phyloP scores from a whole-genome alignment of 2,797 vertebrate species.

The Melopsittacus undulatus region DNA sequence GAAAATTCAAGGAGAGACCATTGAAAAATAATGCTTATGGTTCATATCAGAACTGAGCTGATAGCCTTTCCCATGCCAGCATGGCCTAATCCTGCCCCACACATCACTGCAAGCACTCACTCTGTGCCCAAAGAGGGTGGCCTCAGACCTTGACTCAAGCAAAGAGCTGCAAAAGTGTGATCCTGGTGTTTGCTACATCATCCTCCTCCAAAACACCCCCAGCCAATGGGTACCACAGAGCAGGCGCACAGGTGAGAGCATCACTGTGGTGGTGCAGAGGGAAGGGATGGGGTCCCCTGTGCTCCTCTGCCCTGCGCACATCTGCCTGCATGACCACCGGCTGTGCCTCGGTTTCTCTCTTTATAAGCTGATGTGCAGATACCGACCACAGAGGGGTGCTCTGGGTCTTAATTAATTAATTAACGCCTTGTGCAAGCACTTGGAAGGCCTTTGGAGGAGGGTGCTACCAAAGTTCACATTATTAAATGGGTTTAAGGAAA shows the following conservation, averaged over 20 bases:
- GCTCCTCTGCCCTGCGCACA: neutral
- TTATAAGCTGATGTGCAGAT: neutral
- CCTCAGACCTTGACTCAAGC: neutral
- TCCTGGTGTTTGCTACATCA: neutral
- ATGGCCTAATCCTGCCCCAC: neutral
- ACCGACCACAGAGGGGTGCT: slow-evolving; percentile 58
- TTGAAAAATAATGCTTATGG: neutral
- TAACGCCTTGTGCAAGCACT: neutral
- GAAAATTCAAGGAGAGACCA: slow-evolving; percentile 66
- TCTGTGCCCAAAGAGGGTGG: neutral
- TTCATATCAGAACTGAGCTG: rapidly evolving
- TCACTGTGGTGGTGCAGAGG: rapidly evolving
- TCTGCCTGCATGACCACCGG: rapidly evolving
- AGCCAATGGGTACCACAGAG: rapidly evolving
- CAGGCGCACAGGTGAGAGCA: rapidly evolving
- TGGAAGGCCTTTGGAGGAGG: neutral
- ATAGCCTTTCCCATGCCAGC: rapidly evolving
- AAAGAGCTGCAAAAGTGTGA: neutral
- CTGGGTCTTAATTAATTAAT: slow-evolving; percentile 67
- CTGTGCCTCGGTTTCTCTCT: neutral
- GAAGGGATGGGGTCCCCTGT: neutral
- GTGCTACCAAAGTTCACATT: neutral
- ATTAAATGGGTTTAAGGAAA: neutral
- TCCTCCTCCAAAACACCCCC: neutral
- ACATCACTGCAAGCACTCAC: rapidly evolving